Percentiles rank a stretch among this genome's conserved stretches.
These are phyloP conservation scores for Limnothrissa miodon DNA, from an alignment of 2,113 vertebrate genomes.

Conservation along the genomic window DNA sequence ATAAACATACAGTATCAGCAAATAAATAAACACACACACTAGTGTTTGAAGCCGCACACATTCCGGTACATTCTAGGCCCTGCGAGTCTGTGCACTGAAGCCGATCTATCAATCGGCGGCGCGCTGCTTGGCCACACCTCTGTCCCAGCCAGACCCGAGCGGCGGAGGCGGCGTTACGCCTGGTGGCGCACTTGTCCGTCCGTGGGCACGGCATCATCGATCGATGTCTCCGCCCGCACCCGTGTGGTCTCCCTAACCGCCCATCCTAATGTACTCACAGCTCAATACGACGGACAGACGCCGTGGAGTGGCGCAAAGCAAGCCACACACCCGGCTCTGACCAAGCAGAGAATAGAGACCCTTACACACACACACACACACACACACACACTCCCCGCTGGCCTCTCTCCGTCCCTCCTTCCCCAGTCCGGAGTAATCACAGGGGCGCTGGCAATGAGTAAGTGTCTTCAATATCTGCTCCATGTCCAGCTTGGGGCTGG, in stretches of 20 bases:
- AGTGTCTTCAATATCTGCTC: constrained; percentile 42
- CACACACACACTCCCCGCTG: neutral
- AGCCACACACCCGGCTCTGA: neutral
- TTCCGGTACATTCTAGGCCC: neutral
- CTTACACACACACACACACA: too few species aligned
- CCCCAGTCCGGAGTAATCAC: constrained; percentile 32
- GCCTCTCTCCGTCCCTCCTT: neutral
- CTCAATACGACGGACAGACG: constrained; percentile 16
- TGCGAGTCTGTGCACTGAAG: neutral
- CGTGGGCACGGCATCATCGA: constrained; percentile 4
- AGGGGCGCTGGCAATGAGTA: constrained; percentile 33
- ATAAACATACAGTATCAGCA: neutral
- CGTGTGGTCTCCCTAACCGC: neutral
- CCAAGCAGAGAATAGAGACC: neutral
- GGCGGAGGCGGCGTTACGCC: neutral
- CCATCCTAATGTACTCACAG: constrained; percentile 24
- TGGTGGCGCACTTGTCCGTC: neutral
- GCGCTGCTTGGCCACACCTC: neutral
- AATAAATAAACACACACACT: neutral
- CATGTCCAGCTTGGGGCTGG: constrained; percentile 39
- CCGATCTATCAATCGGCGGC: neutral
- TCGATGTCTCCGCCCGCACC: neutral
- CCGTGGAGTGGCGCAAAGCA: too few species aligned
- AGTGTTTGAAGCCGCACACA: neutral
- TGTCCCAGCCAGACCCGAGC: neutral